Evolutionary conservation across 2,797 vertebrate genomes (phyloP).

Genomic region (Pseudopleuronectes americanus): DNA sequence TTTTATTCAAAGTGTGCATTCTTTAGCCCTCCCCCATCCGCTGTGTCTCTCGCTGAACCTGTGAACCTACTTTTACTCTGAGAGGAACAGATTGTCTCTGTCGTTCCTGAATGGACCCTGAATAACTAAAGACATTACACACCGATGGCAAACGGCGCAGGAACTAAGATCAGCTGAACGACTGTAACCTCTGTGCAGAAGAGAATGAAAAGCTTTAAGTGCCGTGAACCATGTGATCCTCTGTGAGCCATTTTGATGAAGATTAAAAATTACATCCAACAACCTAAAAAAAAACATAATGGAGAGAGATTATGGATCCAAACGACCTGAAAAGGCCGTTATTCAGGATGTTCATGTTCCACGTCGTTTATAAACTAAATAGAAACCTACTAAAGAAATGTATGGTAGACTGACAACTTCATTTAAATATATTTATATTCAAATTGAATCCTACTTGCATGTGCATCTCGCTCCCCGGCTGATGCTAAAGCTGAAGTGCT

Average conservation of each 20-base stretch:
- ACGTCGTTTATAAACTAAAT: too few relatives aligned
- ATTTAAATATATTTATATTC: slow-evolving; percentile 31
- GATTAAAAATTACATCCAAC: neutral
- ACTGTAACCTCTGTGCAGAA: neutral
- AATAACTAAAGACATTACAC: slow-evolving; percentile 15
- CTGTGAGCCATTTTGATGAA: slow-evolving; percentile 17
- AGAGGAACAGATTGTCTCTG: slow-evolving; percentile 32
- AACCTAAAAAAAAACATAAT: neutral
- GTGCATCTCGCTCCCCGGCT: slow-evolving; percentile 41
- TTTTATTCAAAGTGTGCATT: slow-evolving; percentile 59
- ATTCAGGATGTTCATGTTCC: neutral
- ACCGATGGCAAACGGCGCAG: too few relatives aligned
- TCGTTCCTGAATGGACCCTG: slow-evolving; percentile 35
- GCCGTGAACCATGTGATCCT: neutral
- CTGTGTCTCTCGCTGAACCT: slow-evolving; percentile 39
- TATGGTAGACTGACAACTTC: too few relatives aligned
- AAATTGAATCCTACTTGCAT: slow-evolving; percentile 47
- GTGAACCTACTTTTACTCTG: slow-evolving; percentile 28
- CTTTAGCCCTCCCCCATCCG: slow-evolving; percentile 50
- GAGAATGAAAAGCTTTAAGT: neutral
- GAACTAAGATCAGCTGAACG: neutral
- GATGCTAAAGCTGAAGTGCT: slow-evolving; percentile 33
- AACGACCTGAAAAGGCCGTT: neutral
- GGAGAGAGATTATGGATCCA: neutral
- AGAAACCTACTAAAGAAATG: too few relatives aligned